Evolutionary conservation across 2,888 invertebrate species (phyloP).

Genomic region (Pammene aurita): DNA sequence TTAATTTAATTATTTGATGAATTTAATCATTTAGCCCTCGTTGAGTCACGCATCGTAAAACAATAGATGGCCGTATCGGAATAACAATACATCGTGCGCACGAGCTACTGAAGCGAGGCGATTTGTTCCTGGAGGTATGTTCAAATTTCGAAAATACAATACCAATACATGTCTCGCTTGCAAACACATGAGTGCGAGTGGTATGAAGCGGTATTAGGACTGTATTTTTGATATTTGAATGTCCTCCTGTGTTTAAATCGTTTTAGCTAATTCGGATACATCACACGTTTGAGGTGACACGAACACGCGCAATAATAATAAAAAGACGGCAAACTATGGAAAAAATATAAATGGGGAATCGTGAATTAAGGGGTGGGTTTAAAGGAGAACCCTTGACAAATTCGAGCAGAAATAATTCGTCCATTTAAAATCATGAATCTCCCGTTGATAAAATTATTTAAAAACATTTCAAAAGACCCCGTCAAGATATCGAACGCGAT

Average conservation of each 20-base stretch:
- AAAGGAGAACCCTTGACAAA: slow-evolving; percentile 16
- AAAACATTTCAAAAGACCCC: slow-evolving; percentile 37
- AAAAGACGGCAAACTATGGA: slow-evolving; percentile 4
- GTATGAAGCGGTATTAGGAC: not conserved
- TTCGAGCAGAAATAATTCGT: slow-evolving; percentile 27
- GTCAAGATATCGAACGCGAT: slow-evolving; percentile 30
- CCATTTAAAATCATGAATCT: slow-evolving; percentile 35
- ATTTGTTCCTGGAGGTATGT: slow-evolving; percentile 9
- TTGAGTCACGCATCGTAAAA: slow-evolving; percentile 70
- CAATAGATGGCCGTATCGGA: slow-evolving; percentile 70
- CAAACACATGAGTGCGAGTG: not conserved
- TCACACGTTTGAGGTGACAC: slow-evolving; percentile 27
- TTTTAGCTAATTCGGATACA: slow-evolving; percentile 29
- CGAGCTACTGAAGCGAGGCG: slow-evolving; percentile 49
- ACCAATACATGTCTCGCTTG: not conserved
- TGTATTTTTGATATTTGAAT: not conserved
- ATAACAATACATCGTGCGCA: slow-evolving; percentile 68
- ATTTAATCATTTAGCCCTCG: slow-evolving; percentile 58
- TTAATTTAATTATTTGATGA: slow-evolving; percentile 50
- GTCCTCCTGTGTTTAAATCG: slow-evolving; percentile 18
- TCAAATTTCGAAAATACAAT: not conserved
- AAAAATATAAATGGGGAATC: not conserved
- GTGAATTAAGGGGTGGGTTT: slow-evolving; percentile 9
- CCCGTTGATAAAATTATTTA: slow-evolving; percentile 23
- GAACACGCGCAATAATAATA: slow-evolving; percentile 23